phyloP scores from a whole-genome alignment of 1,140 invertebrate genomes.

The Anthonomus grandis region DNA sequence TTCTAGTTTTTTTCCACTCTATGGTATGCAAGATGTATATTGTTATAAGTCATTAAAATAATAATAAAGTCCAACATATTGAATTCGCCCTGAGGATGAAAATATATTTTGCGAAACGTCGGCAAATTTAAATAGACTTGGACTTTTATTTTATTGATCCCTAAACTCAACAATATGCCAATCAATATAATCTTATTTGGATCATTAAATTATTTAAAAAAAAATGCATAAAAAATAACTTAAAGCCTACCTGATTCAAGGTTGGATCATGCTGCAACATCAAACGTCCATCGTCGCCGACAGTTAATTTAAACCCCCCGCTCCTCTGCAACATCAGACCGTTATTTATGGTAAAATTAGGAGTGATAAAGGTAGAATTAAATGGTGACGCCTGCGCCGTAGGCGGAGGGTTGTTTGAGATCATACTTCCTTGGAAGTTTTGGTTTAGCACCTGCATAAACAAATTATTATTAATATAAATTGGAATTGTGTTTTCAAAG shows the following conservation, averaged over 20 bases:
- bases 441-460: slow-evolving; percentile 28
- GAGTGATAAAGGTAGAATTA: slow-evolving; percentile 42
- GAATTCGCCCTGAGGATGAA: too few relatives aligned
- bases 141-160: too few relatives aligned
- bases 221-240: background rate
- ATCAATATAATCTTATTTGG: too few relatives aligned
- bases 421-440: slow-evolving; percentile 40
- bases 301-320: slow-evolving; percentile 44
- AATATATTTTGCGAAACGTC: too few relatives aligned
- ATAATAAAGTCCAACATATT: too few relatives aligned
- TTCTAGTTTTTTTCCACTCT: too few relatives aligned
- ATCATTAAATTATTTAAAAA: background rate
- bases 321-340: slow-evolving; percentile 44
- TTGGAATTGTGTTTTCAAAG: too few relatives aligned
- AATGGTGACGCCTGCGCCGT: slow-evolving; percentile 35
- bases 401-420: slow-evolving; percentile 38
- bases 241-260: slow-evolving; percentile 34
- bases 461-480: too few relatives aligned
- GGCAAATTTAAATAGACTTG: too few relatives aligned
- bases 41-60: too few relatives aligned
- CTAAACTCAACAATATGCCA: too few relatives aligned
- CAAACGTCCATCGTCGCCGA: slow-evolving; percentile 46
- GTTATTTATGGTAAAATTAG: slow-evolving; percentile 48
- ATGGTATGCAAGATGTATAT: too few relatives aligned
- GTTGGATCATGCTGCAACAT: slow-evolving; percentile 48